Evolutionary conservation across 2,888 invertebrate genomes (phyloP).

Genomic region (Atrina japonica): DNA sequence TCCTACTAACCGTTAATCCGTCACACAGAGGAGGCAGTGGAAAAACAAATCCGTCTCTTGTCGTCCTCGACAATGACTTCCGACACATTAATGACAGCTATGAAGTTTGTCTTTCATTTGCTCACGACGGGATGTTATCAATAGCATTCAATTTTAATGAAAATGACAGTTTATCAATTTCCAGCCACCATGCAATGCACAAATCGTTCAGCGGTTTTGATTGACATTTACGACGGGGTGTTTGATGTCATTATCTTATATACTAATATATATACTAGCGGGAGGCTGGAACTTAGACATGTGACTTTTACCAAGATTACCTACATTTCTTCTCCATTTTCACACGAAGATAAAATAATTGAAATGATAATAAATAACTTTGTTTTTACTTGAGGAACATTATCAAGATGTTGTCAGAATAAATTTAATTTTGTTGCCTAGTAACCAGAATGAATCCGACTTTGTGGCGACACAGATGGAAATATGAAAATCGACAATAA

Average conservation of each 20-base stretch:
- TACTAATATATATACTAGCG: neutral
- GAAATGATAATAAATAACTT: too few species aligned
- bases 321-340: too few species aligned
- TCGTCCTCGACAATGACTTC: slow-evolving; percentile 18
- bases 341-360: too few species aligned
- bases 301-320: neutral
- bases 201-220: neutral
- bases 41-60: slow-evolving; percentile 4
- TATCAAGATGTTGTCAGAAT: too few species aligned
- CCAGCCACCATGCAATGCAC: slow-evolving; percentile 10
- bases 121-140: slow-evolving; percentile 21
- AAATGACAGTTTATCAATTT: slow-evolving; percentile 34
- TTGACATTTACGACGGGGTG: slow-evolving; percentile 1
- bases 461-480: too few species aligned
- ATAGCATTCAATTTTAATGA: slow-evolving; percentile 35
- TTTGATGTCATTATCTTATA: slow-evolving; percentile 8
- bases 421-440: too few species aligned
- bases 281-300: neutral
- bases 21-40: too few species aligned
- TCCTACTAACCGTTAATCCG: too few species aligned
- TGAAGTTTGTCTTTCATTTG: slow-evolving; percentile 25
- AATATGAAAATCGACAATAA: too few species aligned
- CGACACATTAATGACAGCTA: slow-evolving; percentile 25
- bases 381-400: too few species aligned
- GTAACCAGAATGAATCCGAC: too few species aligned